phyloP scores from a whole-genome alignment of 2,797 vertebrate genomes.

The Syngnathus acus region DNA sequence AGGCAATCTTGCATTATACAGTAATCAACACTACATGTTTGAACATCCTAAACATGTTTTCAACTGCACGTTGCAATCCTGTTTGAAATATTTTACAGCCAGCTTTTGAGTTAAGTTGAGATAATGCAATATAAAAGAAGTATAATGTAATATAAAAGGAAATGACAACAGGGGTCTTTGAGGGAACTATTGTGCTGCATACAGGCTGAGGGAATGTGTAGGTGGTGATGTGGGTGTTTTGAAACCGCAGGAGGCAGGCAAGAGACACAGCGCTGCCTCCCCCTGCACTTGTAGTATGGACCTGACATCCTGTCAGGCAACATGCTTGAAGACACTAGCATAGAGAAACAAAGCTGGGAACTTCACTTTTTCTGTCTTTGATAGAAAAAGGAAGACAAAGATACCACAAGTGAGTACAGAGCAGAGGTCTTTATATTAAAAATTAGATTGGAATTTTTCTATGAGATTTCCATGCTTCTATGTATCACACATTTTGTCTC shows the following conservation, averaged over 20 bases:
- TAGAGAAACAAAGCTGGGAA: constrained; percentile 14
- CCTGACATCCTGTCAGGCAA: constrained; percentile 70
- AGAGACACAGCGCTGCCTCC: constrained; percentile 52
- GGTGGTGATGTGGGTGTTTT: constrained; percentile 65
- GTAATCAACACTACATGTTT: constrained; percentile 6
- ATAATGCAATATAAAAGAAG: constrained; percentile 24
- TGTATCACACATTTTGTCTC: neutral
- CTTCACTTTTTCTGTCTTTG: constrained; percentile 12
- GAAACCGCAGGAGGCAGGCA: constrained; percentile 69
- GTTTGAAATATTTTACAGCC: neutral
- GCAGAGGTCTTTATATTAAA: constrained; percentile 12
- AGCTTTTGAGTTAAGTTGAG: neutral
- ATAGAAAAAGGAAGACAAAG: neutral
- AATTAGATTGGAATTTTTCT: no score
- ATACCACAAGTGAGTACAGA: constrained; percentile 4
- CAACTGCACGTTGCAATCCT: neutral
- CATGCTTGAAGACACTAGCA: constrained; percentile 17
- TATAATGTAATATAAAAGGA: constrained; percentile 37
- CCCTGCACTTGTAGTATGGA: constrained; percentile 54
- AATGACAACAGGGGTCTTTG: constrained; percentile 51
- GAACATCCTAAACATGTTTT: constrained; percentile 9
- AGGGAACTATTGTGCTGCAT: constrained; percentile 40
- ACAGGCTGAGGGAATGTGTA: constrained; percentile 67
- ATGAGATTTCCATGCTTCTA: neutral
- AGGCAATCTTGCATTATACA: constrained; percentile 56